Percentiles rank a stretch among this genome's conserved stretches.
Conservation (phyloP, 2,888 invertebrate genomes). For the Pelosia muscerda region DNA sequence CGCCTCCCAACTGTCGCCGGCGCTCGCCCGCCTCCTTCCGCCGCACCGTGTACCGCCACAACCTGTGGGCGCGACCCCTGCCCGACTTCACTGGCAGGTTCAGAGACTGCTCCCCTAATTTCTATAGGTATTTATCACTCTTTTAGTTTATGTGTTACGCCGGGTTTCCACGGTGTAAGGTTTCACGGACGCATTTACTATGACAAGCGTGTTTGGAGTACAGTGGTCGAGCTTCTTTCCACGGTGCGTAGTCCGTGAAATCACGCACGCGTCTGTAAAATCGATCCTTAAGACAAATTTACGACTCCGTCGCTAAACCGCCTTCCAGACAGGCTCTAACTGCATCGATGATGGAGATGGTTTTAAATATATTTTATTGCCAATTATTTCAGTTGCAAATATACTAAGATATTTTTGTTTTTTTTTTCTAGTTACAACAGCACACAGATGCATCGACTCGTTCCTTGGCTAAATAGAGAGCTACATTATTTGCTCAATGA, state of each 20-base stretch:
- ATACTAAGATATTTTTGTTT: not conserved
- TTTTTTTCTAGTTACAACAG: conserved; percentile 89
- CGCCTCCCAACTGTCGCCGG: conserved; percentile 61
- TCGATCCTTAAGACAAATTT: too few species aligned
- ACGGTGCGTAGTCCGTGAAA: too few species aligned
- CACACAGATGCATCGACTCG: conserved; percentile 92
- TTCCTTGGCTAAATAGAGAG: conserved; percentile 96
- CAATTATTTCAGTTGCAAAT: not conserved
- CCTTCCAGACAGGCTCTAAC: too few species aligned
- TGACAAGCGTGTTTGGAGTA: too few species aligned
- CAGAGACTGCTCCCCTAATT: conserved; percentile 91
- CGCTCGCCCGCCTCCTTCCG: conserved; percentile 85
- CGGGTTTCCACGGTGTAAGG: too few species aligned
- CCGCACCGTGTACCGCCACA: conserved; percentile 91
- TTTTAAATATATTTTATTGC: not conserved
- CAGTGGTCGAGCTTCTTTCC: too few species aligned
- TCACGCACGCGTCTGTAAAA: too few species aligned
- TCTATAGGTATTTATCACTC: conserved; percentile 87
- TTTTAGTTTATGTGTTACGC: too few species aligned
- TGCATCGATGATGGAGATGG: not conserved
- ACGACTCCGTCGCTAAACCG: too few species aligned
- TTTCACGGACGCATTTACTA: too few species aligned
- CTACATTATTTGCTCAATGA: conserved; percentile 91
- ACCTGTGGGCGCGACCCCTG: conserved; percentile 91
- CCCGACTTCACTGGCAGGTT: conserved; percentile 90